Percentiles rank a stretch among this genome's conserved stretches.
These are phyloP conservation scores for Cephonodes hylas DNA, from an alignment of 2,888 invertebrate genomes.

Conservation along the genomic window DNA sequence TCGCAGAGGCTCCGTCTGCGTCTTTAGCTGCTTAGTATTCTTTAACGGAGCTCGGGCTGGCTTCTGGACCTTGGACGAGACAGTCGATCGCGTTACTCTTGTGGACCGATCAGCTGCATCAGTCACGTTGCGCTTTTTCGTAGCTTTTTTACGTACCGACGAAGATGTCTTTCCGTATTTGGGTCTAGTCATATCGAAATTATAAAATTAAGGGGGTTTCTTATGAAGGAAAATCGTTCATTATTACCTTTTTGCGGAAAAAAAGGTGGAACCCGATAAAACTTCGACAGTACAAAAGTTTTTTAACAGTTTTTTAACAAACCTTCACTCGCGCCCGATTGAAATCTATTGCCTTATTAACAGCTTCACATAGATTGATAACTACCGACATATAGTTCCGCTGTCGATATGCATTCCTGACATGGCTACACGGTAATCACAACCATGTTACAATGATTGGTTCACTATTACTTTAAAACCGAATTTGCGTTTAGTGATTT, in stretches of 20 bases:
- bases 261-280: neutral
- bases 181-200: neutral
- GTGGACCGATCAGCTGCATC: neutral
- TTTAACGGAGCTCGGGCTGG: neutral
- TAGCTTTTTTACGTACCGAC: neutral
- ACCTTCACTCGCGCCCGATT: neutral
- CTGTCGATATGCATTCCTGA: neutral
- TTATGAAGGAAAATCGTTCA: neutral
- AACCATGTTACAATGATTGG: neutral
- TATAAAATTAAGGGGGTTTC: neutral
- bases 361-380: neutral
- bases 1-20: slow-evolving; percentile 15
- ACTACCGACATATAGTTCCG: neutral
- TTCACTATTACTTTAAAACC: neutral
- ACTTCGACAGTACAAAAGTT: neutral
- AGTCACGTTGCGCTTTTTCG: neutral
- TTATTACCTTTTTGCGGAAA: neutral
- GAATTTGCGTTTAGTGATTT: neutral
- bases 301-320: neutral
- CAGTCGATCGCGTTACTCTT: neutral
- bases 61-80: neutral
- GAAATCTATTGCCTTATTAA: neutral
- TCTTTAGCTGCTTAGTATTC: slow-evolving; percentile 8
- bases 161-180: neutral
- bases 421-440: neutral